Evolutionary conservation across 2,888 invertebrate species (phyloP), one percentile per base, ranked within the genome.

Genomic region (Agriopis leucophaearia): DNA sequence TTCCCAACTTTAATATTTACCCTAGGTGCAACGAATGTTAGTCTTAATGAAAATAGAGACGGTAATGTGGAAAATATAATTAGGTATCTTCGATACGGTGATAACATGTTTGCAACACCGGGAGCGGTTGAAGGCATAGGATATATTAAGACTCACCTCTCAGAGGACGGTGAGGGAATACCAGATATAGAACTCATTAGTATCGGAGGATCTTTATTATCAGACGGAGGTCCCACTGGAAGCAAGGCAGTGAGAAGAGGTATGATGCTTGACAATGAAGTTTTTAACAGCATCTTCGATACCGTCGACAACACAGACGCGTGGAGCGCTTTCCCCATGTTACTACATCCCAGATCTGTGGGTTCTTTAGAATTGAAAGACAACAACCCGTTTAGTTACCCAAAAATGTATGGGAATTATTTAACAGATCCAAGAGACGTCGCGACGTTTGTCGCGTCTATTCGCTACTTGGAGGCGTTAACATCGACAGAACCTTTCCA

Each of bases 161-260:
- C 95, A 0, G 79, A 90, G 13, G 88, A 91, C 18, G 79, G 82
- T 0, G 87, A 90, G 58, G 94, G 92, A 66, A 94, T 95, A 84
- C 96, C 97, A 0, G 96, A 97, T 80, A 94, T 97, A 61, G 96
- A 97, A 82, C 82, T 97, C 15, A 94, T 97, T 64, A 94, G 96
- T 75, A 89, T 96, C 0, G 95, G 95, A 5, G 95, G 86, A n/a
- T 87, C 88, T 51, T 69, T 90, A 40, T 68, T 85, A 16, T 80
- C 88, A n/a, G 95, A 86, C 79, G 94, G 82, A 73, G 94, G 76
- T 77, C 79, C 79, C 38, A 79, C 78, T 70, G 92, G 78, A 74
- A 94, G 76, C 84, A 93, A 85, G 78, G 83, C 90, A 5, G 81
- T 84, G 1, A 78, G 88, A 71, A 78, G 81, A 74, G 90, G 94